Evolutionary conservation across 1,140 invertebrate species (phyloP), one percentile per base, ranked within the genome.

Genomic region (Spodoptera litura): DNA sequence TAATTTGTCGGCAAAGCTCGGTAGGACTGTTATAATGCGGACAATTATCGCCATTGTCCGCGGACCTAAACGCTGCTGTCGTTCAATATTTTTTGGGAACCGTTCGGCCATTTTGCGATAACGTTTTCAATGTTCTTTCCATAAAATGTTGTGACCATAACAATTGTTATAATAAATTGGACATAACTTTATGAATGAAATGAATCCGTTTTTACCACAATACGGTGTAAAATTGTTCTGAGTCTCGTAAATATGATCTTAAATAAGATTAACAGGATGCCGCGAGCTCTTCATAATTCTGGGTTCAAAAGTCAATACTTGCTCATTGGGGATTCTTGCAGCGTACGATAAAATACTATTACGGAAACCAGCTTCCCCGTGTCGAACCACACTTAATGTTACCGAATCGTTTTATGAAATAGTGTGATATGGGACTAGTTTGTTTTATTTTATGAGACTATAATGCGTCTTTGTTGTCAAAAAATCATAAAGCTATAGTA

Each of bases 21-120:
- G 49, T 61, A 15, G 31, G 55, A 59, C 56, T 74, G 73, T 64
- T 75, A 75, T 61, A 62, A 75, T 75, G 59, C 51, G 49, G 49
- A 52, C 73, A 75, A 74, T 75, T 62, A 75, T 75, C 25, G 44
- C 5, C 27, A 52, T 52, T 75, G 49, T 75, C 59, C 38, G 51
- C 4, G 49, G 6, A 20, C 15, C 59, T 75, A 49, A 62, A 62
- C 35, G 31, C n/a, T 31, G 11, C 13, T 73, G 62, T 49, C 66
- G 49, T 70, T 51, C 51, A 53, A 66, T 49, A 66, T 66, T 66
- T 70, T 70, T 53, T 53, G 5, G 66, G 20, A 70, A 70, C 49
- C 20, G 51, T 70, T 53, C 49, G 66, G 25, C 25, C 66, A 53
- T 52, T 53, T 66, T 31, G 20, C 51, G 66, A 70, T 70, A 52